These are phyloP conservation scores for Bruchidius siliquastri DNA, from an alignment of 2,888 invertebrate genomes.

Conservation along the genomic window DNA sequence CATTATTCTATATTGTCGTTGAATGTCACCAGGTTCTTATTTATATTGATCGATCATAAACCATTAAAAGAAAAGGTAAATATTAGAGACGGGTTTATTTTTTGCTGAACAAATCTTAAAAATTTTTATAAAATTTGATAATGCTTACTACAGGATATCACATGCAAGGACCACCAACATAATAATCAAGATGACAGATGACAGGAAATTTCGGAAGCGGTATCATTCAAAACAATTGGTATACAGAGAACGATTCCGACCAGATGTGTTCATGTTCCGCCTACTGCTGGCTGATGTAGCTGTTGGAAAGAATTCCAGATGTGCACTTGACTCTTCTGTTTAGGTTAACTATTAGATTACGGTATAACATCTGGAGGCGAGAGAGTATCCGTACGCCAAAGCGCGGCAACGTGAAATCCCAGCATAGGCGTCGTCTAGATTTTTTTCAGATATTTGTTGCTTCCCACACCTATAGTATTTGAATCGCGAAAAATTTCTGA, in stretches of 20 bases:
- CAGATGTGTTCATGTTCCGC: slow-evolving; percentile 26
- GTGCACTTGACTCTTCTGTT: slow-evolving; percentile 38
- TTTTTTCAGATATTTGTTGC: not conserved
- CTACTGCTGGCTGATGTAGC: slow-evolving; percentile 14
- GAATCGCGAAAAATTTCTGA: too few relatives aligned
- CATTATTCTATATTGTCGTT: too few relatives aligned
- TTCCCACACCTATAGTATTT: too few relatives aligned
- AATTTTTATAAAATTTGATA: not conserved
- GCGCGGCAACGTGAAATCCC: not conserved
- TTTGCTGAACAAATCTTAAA: not conserved
- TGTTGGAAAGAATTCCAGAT: slow-evolving; percentile 37
- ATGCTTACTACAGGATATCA: not conserved
- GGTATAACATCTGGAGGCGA: slow-evolving; percentile 33
- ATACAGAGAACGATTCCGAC: slow-evolving; percentile 4
- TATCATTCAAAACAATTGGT: not conserved
- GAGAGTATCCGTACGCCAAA: slow-evolving; percentile 10
- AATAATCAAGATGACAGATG: not conserved
- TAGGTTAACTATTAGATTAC: slow-evolving; percentile 39
- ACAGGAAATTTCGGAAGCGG: not conserved
- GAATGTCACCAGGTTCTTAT: too few relatives aligned
- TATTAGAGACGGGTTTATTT: not conserved
- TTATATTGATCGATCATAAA: too few relatives aligned
- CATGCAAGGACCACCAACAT: not conserved
- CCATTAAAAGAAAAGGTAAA: too few relatives aligned
- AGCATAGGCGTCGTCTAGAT: not conserved